These are phyloP conservation scores for Stictonetta naevosa DNA, from an alignment of 2,113 vertebrate genomes.

Conservation along the genomic window DNA sequence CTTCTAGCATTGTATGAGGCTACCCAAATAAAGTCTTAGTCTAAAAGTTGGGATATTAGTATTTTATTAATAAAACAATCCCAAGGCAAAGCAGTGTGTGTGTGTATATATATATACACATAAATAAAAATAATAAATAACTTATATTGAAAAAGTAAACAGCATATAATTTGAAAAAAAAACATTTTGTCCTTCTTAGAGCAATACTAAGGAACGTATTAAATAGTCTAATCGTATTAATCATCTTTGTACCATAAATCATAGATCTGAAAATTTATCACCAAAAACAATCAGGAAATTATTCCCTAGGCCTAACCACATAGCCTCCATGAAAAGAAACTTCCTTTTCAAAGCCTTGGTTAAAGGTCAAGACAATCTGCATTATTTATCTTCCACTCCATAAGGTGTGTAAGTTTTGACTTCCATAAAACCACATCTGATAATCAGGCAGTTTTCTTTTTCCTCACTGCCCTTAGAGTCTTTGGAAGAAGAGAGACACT, in stretches of 20 bases:
- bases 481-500: neutral
- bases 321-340: neutral
- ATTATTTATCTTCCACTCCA: neutral
- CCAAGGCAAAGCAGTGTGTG: neutral
- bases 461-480: neutral
- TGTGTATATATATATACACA: neutral
- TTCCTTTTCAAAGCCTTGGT: neutral
- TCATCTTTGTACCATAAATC: neutral
- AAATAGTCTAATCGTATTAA: neutral
- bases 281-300: neutral
- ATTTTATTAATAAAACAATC: neutral
- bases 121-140: neutral
- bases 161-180: neutral
- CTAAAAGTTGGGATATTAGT: neutral
- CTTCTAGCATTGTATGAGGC: neutral
- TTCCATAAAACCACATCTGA: neutral
- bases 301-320: neutral
- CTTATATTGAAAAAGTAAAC: neutral
- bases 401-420: neutral
- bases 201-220: neutral
- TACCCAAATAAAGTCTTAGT: neutral
- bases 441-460: neutral
- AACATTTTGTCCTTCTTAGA: neutral
- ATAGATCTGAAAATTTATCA: neutral
- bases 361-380: neutral